These are phyloP conservation scores for Schizopygopsis malacanthus DNA, from an alignment of 2,797 vertebrate genomes.

Conservation along the genomic window DNA sequence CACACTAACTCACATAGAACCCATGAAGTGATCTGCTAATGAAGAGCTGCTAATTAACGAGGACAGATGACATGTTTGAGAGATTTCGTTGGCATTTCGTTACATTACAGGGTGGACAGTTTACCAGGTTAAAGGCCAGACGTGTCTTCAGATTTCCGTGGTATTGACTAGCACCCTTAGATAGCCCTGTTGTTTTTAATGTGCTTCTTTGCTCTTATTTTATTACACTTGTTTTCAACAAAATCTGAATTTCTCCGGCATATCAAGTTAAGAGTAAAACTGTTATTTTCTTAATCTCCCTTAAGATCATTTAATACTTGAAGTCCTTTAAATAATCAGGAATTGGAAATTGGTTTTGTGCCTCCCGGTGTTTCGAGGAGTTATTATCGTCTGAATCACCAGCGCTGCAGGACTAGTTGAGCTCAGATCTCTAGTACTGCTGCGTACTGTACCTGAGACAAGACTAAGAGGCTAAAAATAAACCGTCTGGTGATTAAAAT, in stretches of 20 bases:
- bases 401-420: not conserved
- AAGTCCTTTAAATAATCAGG: not conserved
- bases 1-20: not conserved
- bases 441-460: not conserved
- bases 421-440: not conserved
- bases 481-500: not conserved
- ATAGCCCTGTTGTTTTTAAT: not conserved
- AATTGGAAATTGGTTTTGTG: constrained; percentile 3
- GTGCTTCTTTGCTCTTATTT: not conserved
- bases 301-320: not conserved
- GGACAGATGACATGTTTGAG: not conserved
- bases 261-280: not conserved
- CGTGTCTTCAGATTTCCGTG: not conserved
- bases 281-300: not conserved
- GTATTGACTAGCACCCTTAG: not conserved
- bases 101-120: not conserved
- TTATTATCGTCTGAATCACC: not conserved
- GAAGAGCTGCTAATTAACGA: not conserved
- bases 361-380: not conserved
- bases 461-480: not conserved
- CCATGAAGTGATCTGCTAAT: not conserved
- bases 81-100: not conserved
- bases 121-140: not conserved
- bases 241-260: not conserved
- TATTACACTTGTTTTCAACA: not conserved